Evolutionary conservation across 2,113 vertebrate species (phyloP).

Genomic region (Gulo gulo): DNA sequence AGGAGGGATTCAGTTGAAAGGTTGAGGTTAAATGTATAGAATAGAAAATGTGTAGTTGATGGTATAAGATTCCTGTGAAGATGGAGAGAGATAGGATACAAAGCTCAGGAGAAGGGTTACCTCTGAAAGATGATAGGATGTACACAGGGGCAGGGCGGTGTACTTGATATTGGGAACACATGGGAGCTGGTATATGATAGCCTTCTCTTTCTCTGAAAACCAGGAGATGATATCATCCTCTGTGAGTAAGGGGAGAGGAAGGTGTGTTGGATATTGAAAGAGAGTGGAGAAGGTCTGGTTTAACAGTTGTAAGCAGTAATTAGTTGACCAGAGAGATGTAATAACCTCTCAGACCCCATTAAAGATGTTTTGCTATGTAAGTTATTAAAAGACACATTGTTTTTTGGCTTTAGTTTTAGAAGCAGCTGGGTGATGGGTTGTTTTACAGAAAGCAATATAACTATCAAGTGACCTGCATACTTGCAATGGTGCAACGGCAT

Average conservation of each 20-base stretch:
- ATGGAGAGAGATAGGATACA: background rate
- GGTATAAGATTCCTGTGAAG: background rate
- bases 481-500: background rate
- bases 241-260: background rate
- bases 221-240: background rate
- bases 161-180: background rate
- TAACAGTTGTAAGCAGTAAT: background rate
- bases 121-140: background rate
- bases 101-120: background rate
- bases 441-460: background rate
- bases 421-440: background rate
- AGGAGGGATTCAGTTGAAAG: background rate
- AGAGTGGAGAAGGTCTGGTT: background rate
- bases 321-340: background rate
- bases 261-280: background rate
- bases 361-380: background rate
- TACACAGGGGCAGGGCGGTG: background rate
- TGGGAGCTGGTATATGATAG: background rate
- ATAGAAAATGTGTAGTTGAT: background rate
- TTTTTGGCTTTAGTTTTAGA: conserved; percentile 14
- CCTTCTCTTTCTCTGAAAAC: background rate
- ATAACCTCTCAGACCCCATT: background rate
- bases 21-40: background rate
- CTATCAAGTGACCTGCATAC: background rate
- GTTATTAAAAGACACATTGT: background rate